Base-by-base conservation (phyloP, 2,888 invertebrate species). In the Phaonia tiefii region DNA sequence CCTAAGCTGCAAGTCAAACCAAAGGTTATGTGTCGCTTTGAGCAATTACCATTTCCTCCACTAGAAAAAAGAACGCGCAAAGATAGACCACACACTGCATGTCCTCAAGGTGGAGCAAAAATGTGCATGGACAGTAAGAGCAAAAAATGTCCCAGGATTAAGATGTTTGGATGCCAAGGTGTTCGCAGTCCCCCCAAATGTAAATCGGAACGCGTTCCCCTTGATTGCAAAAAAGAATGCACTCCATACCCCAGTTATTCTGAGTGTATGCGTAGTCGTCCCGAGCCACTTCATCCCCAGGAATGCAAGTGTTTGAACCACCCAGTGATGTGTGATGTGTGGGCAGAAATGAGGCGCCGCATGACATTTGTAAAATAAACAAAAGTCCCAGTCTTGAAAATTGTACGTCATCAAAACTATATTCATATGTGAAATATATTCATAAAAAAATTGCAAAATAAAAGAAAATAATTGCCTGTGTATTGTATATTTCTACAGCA, bases 11-110 rank as follows among this genome's bases (percentile, higher is more conserved):
- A 75, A 37, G 83, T 86, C 0, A 86, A 85, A 26, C 81, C 83
- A 11, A 85, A 85, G 17, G 86, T 86, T 44, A 70, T 87, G 0
- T 90, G 90, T 66, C 84, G 81, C 25, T 80, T 73, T n/a, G 84
- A 83, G 8, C 71, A 84, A 0, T 4, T 80, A 0, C 74, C 77
- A 58, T 76, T 74, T 1, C 85, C 86, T 0, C 86, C 86, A 0
- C 10, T 81, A 1, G 85, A 58, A 26, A 77, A 54, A 5, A 71
- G 76, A 11, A 0, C 65, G 54, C 26, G 69, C 8, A 60, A 58
- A 17, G n/a, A 39, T 17, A 56, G 63, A 10, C 82, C 66, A 11
- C 44, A 20, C 46, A 78, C 80, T 1, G 82, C 83, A 11, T 79
- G 79, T 26, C 69, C 76, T 1, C 8, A 51, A 0, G 74, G 67